Evolutionary conservation across 2,888 invertebrate species (phyloP).

Genomic region (Caenorhabditis sulstoni): DNA sequence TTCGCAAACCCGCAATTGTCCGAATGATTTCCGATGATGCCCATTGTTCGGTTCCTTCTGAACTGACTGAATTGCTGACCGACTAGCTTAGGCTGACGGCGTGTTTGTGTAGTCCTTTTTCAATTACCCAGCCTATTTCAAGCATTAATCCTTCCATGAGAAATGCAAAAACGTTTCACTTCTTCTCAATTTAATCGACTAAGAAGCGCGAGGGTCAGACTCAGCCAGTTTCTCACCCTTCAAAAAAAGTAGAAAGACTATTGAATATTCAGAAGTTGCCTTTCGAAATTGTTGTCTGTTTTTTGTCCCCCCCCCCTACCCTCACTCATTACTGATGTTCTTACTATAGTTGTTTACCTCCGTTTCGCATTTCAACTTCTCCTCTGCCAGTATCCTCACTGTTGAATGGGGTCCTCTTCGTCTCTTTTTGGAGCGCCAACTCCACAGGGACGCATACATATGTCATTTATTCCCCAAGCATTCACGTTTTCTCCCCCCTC

Average conservation of each 20-base stretch:
- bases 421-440: constrained; percentile 27
- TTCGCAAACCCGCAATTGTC: constrained; percentile 22
- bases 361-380: too few species aligned
- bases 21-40: constrained; percentile 51
- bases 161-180: background rate
- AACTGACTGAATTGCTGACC: constrained; percentile 7
- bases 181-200: constrained; percentile 21
- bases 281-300: background rate
- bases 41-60: constrained; percentile 28
- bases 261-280: constrained; percentile 13
- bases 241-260: background rate
- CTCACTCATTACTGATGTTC: constrained; percentile 4
- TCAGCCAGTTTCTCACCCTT: background rate
- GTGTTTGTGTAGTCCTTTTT: constrained; percentile 1
- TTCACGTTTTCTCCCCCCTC: constrained; percentile 9
- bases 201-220: background rate
- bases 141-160: constrained; percentile 24
- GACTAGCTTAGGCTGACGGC: background rate
- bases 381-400: too few species aligned
- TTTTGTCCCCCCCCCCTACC: too few species aligned
- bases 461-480: constrained; percentile 57
- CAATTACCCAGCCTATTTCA: constrained; percentile 25
- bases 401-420: constrained; percentile 7
- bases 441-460: constrained; percentile 57
- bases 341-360: constrained; percentile 6